phyloP scores from a whole-genome alignment of 1,140 invertebrate species.

The Metopolophium dirhodum region DNA sequence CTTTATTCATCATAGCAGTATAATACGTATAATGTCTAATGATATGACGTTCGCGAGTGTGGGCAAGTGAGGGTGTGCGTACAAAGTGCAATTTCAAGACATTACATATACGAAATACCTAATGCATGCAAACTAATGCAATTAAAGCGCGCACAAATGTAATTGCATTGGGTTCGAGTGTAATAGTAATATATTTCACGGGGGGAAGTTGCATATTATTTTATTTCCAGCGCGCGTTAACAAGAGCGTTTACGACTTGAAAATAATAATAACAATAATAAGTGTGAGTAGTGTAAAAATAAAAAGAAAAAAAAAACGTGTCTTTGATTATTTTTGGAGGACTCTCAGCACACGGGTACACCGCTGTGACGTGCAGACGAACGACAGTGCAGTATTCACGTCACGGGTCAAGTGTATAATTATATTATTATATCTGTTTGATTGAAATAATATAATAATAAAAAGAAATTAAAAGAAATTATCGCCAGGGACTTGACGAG shows the following conservation, averaged over 20 bases:
- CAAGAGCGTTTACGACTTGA: not conserved
- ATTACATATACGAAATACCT: not conserved
- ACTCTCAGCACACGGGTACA: not conserved
- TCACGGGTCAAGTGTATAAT: not conserved
- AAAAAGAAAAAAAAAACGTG: not conserved
- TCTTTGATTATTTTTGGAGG: not conserved
- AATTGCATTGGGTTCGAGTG: not conserved
- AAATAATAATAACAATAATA: not conserved
- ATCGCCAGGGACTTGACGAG: not conserved
- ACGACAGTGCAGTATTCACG: no score
- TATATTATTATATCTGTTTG: not conserved
- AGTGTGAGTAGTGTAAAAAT: not conserved
- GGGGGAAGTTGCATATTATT: not conserved
- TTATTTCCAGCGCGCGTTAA: not conserved
- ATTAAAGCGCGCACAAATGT: not conserved
- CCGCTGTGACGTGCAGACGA: no score
- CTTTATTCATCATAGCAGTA: not conserved
- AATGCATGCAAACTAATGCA: not conserved
- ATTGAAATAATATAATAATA: not conserved
- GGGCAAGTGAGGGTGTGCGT: not conserved
- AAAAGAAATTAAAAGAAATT: not conserved
- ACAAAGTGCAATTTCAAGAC: not conserved
- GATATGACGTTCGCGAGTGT: not conserved
- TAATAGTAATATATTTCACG: not conserved
- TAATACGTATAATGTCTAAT: not conserved